Evolutionary conservation across 1,140 invertebrate species (phyloP).

Genomic region (Drosophila sp.): DNA sequence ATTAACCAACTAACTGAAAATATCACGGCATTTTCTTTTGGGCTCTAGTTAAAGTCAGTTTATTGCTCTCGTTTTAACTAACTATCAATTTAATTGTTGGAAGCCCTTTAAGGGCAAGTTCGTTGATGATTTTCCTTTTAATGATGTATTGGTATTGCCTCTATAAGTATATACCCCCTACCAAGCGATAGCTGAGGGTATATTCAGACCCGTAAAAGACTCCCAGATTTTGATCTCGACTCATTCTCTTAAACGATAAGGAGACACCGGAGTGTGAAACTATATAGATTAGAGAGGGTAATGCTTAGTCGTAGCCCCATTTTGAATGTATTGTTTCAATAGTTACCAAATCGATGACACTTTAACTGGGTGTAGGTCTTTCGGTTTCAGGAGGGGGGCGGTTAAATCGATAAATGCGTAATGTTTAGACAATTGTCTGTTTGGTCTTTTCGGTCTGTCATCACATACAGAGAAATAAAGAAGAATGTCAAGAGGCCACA

Average conservation of each 20-base stretch:
- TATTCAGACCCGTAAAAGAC: not conserved
- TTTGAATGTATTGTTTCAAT: constrained; percentile 28
- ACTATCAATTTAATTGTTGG: constrained; percentile 43
- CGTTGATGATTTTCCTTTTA: constrained; percentile 41
- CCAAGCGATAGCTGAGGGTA: not conserved
- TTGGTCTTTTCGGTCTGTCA: constrained; percentile 26
- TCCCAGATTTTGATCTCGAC: not conserved
- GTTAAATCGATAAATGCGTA: constrained; percentile 60
- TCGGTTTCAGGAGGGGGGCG: constrained; percentile 1
- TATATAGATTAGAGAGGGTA: not conserved
- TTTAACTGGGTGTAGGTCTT: constrained; percentile 36
- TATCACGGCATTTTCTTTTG: constrained; percentile 12
- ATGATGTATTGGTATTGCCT: constrained; percentile 37
- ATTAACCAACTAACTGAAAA: constrained; percentile 48
- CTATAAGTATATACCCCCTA: no score
- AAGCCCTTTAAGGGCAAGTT: constrained; percentile 73
- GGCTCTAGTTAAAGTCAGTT: constrained; percentile 53
- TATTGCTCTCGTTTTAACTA: constrained; percentile 45
- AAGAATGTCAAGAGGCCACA: constrained; percentile 81
- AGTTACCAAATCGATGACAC: constrained; percentile 57
- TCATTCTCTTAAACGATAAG: not conserved
- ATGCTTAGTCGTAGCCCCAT: constrained; percentile 12
- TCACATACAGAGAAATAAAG: constrained; percentile 49
- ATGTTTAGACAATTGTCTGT: constrained; percentile 45
- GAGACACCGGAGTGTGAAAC: no score